phyloP scores from a whole-genome alignment of 2,888 invertebrate species.

The Subacronicta megacephala region DNA sequence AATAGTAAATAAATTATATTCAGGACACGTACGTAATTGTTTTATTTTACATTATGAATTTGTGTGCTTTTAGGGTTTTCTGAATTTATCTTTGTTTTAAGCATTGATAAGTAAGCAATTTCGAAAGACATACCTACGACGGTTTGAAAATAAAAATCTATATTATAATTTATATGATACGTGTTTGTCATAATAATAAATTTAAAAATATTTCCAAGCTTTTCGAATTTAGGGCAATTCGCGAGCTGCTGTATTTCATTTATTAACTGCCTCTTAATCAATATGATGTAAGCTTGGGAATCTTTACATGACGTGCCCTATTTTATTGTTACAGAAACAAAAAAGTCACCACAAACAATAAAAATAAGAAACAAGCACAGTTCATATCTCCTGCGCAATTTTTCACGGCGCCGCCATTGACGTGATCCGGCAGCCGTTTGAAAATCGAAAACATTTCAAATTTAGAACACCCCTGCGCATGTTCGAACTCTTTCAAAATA shows the following conservation, averaged over 20 bases:
- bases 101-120: conserved; percentile 29
- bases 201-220: conserved; percentile 1
- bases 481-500: conserved; percentile 86
- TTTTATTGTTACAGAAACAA: conserved; percentile 43
- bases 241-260: conserved; percentile 4
- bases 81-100: conserved; percentile 20
- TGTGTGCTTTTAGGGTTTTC: conserved; percentile 34
- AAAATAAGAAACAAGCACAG: conserved; percentile 68
- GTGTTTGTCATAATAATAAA: conserved; percentile 6
- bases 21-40: conserved; percentile 34
- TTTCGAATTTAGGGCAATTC: not conserved
- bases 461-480: conserved; percentile 76
- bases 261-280: conserved; percentile 32
- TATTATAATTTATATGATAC: too few relatives aligned
- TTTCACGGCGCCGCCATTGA: conserved; percentile 77
- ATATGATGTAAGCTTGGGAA: conserved; percentile 30
- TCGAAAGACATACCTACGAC: conserved; percentile 18
- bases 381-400: conserved; percentile 73
- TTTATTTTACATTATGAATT: conserved; percentile 25
- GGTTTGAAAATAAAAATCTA: too few relatives aligned
- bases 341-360: conserved; percentile 59
- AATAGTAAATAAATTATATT: conserved; percentile 40
- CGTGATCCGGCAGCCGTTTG: conserved; percentile 80
- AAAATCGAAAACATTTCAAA: conserved; percentile 87
- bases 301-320: conserved; percentile 36